Percentiles rank a stretch among this genome's conserved stretches.
phyloP scores from a whole-genome alignment of 2,797 vertebrate species.

The Pempheris klunzingeri region DNA sequence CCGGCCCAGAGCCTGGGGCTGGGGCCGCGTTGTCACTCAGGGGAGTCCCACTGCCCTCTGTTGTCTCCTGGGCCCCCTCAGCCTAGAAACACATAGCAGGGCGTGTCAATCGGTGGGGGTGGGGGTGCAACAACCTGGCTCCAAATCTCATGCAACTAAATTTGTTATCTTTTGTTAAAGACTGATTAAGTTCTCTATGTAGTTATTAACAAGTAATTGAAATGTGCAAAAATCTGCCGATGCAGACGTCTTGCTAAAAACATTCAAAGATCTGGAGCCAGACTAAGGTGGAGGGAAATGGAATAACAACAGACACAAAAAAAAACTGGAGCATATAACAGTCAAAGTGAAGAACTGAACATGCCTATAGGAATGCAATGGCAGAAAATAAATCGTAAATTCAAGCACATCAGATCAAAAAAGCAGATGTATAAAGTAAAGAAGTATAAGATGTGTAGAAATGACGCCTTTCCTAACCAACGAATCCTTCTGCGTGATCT shows the following conservation, averaged over 20 bases:
- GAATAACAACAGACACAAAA: conserved; percentile 2
- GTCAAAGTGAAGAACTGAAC: conserved; percentile 7
- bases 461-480: neutral
- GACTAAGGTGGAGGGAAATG: conserved; percentile 41
- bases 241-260: neutral
- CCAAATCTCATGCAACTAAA: conserved; percentile 30
- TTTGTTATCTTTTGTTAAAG: neutral
- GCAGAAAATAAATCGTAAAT: conserved; percentile 25
- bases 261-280: conserved; percentile 59
- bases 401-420: neutral
- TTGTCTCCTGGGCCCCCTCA: conserved; percentile 86
- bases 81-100: conserved; percentile 89
- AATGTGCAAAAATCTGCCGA: no score
- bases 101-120: conserved; percentile 79
- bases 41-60: conserved; percentile 81
- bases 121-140: conserved; percentile 74
- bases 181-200: neutral
- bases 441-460: conserved; percentile 20
- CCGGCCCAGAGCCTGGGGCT: conserved; percentile 61
- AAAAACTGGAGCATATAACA: neutral
- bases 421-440: conserved; percentile 36
- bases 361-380: conserved; percentile 28
- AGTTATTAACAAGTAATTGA: neutral
- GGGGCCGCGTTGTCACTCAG: conserved; percentile 74
- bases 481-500: neutral